Conservation (phyloP, 2,888 invertebrate species). For the Agonum fuliginosum region DNA sequence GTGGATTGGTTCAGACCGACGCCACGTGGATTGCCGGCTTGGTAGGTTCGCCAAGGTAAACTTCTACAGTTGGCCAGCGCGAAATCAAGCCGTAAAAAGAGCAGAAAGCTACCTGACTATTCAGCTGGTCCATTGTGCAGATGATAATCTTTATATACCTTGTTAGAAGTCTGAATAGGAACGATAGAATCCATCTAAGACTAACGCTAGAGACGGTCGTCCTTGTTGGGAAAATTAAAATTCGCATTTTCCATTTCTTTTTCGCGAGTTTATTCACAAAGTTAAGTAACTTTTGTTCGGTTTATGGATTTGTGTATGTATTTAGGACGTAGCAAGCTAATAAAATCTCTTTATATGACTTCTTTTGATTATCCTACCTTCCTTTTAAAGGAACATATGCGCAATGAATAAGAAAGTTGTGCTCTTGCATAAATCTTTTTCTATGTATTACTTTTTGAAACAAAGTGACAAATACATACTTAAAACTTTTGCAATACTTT, state of each 20-base stretch:
- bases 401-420: conserved; percentile 35
- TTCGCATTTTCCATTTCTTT: neutral
- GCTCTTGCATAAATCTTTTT: conserved; percentile 28
- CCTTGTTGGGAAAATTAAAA: neutral
- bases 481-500: neutral
- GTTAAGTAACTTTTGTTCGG: neutral
- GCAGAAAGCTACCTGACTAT: neutral
- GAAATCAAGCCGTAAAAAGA: conserved; percentile 9
- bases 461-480: conserved; percentile 12
- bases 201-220: neutral
- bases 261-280: neutral
- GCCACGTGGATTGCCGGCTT: conserved; percentile 61
- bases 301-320: neutral
- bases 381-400: conserved; percentile 32
- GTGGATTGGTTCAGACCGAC: conserved; percentile 51
- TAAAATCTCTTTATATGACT: conserved; percentile 7
- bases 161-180: conserved; percentile 22
- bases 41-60: conserved; percentile 62
- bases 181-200: neutral
- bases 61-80: conserved; percentile 57
- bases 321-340: neutral
- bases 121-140: conserved; percentile 42
- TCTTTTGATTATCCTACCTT: conserved; percentile 10
- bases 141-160: conserved; percentile 59
- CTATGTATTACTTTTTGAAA: conserved; percentile 27